These are phyloP conservation scores for Coranthus polyacanthus DNA, from an alignment of 2,797 vertebrate species.

Conservation along the genomic window DNA sequence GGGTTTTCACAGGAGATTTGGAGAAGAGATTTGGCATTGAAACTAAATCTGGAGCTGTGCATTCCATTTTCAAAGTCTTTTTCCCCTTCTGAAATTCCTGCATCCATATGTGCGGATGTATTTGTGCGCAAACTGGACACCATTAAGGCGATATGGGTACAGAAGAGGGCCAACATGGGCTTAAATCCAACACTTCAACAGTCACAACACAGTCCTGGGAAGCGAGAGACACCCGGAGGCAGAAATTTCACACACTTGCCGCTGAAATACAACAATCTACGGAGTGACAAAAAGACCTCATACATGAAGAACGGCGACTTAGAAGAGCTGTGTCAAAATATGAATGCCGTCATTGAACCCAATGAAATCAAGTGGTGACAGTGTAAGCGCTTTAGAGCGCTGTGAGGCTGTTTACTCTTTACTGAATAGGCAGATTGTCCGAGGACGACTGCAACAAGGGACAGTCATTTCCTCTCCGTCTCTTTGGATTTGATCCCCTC, in stretches of 20 bases:
- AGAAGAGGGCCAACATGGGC: constrained; percentile 32
- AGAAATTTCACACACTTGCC: constrained; percentile 41
- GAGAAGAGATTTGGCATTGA: constrained; percentile 73
- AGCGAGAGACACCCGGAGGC: constrained; percentile 24
- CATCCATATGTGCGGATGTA: constrained; percentile 31
- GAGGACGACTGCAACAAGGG: constrained; percentile 15
- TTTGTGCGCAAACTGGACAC: constrained; percentile 2
- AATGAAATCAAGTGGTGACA: constrained; percentile 30
- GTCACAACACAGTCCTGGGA: no score
- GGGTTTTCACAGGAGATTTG: constrained; percentile 75
- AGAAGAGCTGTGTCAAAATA: constrained; percentile 2
- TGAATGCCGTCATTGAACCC: constrained; percentile 10
- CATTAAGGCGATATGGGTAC: constrained; percentile 27
- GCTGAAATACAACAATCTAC: constrained; percentile 37
- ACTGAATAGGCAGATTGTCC: constrained; percentile 44
- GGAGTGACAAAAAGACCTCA: constrained; percentile 23
- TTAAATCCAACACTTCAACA: constrained; percentile 46
- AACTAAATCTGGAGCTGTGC: constrained; percentile 68
- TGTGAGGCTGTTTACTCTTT: constrained; percentile 13
- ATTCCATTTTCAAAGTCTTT: constrained; percentile 44
- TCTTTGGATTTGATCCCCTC: constrained; percentile 48
- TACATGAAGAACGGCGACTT: neutral
- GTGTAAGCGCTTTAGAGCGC: constrained; percentile 12
- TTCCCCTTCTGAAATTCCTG: constrained; percentile 16
- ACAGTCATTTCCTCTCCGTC: constrained; percentile 47